These are phyloP conservation scores for Macrotis lagotis DNA, from an alignment of 2,113 vertebrate genomes.

Conservation along the genomic window DNA sequence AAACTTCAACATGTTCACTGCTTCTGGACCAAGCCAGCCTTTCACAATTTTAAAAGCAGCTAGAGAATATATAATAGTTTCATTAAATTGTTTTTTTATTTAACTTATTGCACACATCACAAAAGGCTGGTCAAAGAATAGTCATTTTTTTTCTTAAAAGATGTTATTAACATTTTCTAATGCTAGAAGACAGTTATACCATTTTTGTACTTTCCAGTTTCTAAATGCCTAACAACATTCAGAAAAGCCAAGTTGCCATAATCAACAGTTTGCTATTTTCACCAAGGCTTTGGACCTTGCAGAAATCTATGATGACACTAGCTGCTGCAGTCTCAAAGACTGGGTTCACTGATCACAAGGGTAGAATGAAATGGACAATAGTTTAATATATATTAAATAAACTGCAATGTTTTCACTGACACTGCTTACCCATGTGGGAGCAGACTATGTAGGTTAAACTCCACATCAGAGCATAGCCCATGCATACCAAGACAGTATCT, in stretches of 20 bases:
- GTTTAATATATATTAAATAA: not conserved
- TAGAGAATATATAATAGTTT: constrained; percentile 74
- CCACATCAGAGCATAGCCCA: not conserved
- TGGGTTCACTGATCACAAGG: not conserved
- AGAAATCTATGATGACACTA: constrained; percentile 18
- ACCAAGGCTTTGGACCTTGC: constrained; percentile 19
- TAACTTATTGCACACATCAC: not conserved
- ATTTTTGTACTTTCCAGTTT: constrained; percentile 27
- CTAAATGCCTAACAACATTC: constrained; percentile 42
- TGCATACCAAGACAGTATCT: not conserved
- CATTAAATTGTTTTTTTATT: constrained; percentile 50
- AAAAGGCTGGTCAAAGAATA: not conserved
- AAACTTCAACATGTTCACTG: constrained; percentile 94
- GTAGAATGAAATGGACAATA: not conserved
- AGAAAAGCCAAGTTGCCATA: constrained; percentile 39
- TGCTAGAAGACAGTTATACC: not conserved
- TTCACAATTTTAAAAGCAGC: constrained; percentile 98
- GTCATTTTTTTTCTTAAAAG: constrained; percentile 4
- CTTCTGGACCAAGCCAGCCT: constrained; percentile 96
- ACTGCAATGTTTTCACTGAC: not conserved
- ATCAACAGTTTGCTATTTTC: constrained; percentile 31
- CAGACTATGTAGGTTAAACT: not conserved
- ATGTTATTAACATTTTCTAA: constrained; percentile 30
- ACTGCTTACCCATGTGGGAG: not conserved
- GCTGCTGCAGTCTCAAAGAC: not conserved